Conservation (phyloP, 2,888 invertebrate genomes). For the Hyles lineata region DNA sequence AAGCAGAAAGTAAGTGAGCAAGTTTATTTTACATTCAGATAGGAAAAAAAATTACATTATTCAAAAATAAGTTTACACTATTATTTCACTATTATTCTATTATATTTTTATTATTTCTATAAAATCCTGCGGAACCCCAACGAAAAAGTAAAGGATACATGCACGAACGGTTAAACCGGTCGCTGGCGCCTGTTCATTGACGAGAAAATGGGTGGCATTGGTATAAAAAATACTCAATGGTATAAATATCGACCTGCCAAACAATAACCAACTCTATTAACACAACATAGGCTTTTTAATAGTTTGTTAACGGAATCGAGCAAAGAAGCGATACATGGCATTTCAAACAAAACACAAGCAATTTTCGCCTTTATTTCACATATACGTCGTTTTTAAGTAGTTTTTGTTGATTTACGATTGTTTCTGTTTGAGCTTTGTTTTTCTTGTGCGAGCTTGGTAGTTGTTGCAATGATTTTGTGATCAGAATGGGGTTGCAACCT, state of each 20-base stretch:
- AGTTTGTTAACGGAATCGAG: background rate
- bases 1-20: no score
- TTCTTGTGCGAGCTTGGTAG: background rate
- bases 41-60: no score
- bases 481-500: background rate
- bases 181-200: slow-evolving; percentile 43
- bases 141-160: slow-evolving; percentile 29
- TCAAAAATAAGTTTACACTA: no score
- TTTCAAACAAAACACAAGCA: slow-evolving; percentile 1
- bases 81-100: no score
- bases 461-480: background rate
- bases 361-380: slow-evolving; percentile 27
- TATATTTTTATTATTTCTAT: background rate
- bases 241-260: background rate
- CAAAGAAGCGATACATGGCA: background rate
- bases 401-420: slow-evolving; percentile 20
- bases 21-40: no score
- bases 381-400: slow-evolving; percentile 16
- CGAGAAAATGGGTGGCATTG: slow-evolving; percentile 42
- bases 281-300: background rate
- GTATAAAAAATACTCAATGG: slow-evolving; percentile 38
- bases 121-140: slow-evolving; percentile 22
- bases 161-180: slow-evolving; percentile 36
- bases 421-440: background rate
- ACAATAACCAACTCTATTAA: background rate